phyloP scores from a whole-genome alignment of 2,888 invertebrate genomes.

The Scrobipalpa costella region DNA sequence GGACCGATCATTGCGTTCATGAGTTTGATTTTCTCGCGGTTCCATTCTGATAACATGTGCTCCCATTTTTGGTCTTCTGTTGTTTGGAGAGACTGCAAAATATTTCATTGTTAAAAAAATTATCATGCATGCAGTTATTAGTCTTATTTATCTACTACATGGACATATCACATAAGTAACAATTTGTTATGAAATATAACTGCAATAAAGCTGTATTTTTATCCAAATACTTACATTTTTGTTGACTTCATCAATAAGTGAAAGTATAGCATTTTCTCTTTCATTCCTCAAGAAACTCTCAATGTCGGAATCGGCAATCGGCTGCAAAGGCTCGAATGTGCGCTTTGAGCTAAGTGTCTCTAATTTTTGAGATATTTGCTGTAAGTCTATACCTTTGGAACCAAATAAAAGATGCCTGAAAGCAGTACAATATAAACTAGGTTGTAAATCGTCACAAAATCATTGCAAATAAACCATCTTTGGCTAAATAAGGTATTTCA shows the following conservation, averaged over 20 bases:
- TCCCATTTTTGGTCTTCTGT: constrained; percentile 87
- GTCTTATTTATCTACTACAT: too few species aligned
- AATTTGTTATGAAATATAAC: too few species aligned
- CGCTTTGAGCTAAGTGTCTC: constrained; percentile 92
- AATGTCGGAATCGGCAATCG: constrained; percentile 94
- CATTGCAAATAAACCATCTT: neutral
- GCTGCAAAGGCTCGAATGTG: constrained; percentile 94
- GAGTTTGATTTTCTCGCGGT: constrained; percentile 92
- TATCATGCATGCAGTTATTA: too few species aligned
- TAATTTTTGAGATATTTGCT: constrained; percentile 95
- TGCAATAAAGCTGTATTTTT: too few species aligned
- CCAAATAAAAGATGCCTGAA: constrained; percentile 93
- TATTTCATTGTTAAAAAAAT: neutral
- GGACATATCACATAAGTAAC: too few species aligned
- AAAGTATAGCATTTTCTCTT: constrained; percentile 94
- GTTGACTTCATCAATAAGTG: constrained; percentile 94
- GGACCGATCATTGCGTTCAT: constrained; percentile 94
- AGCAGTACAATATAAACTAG: constrained; percentile 22
- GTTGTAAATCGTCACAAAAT: neutral
- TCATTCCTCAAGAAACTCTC: constrained; percentile 95
- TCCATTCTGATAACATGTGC: constrained; percentile 94
- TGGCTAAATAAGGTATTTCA: neutral
- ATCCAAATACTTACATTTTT: constrained; percentile 84
- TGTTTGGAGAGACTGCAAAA: constrained; percentile 81
- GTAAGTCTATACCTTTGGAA: constrained; percentile 95